Percentiles rank a stretch among this genome's conserved stretches.
These are phyloP conservation scores for Calcarius ornatus DNA, from an alignment of 2,113 vertebrate genomes.

Conservation along the genomic window DNA sequence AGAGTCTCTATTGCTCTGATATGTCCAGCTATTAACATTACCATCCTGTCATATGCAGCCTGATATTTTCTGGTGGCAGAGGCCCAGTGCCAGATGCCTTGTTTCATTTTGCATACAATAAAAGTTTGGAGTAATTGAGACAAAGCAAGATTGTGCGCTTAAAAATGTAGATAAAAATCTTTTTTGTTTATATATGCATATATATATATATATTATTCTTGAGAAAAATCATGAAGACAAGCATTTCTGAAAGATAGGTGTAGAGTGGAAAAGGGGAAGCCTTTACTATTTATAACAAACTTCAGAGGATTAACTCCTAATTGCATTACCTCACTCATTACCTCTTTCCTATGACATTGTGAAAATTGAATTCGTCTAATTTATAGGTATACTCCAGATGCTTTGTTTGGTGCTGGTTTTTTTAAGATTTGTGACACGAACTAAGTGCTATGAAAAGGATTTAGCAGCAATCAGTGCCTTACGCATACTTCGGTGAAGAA, in stretches of 20 bases:
- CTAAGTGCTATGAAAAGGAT: background rate
- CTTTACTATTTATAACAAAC: background rate
- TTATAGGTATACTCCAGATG: background rate
- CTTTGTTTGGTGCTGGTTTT: background rate
- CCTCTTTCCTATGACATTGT: background rate
- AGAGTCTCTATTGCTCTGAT: rapidly evolving
- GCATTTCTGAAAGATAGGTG: background rate
- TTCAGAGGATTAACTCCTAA: background rate
- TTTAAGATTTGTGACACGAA: background rate
- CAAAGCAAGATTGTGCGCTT: background rate
- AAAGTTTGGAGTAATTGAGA: background rate
- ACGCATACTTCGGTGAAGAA: background rate
- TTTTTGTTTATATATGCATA: background rate
- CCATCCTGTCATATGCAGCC: background rate
- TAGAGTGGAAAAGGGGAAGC: background rate
- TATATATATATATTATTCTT: background rate
- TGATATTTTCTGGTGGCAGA: background rate
- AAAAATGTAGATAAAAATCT: background rate
- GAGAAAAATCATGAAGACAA: background rate
- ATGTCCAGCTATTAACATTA: background rate
- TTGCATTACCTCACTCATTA: background rate
- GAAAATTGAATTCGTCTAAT: background rate
- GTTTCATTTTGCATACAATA: background rate
- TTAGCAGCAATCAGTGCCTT: background rate
- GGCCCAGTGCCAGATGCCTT: background rate